Base-by-base conservation (phyloP, 2,888 invertebrate species). In the Aquatica leii region DNA sequence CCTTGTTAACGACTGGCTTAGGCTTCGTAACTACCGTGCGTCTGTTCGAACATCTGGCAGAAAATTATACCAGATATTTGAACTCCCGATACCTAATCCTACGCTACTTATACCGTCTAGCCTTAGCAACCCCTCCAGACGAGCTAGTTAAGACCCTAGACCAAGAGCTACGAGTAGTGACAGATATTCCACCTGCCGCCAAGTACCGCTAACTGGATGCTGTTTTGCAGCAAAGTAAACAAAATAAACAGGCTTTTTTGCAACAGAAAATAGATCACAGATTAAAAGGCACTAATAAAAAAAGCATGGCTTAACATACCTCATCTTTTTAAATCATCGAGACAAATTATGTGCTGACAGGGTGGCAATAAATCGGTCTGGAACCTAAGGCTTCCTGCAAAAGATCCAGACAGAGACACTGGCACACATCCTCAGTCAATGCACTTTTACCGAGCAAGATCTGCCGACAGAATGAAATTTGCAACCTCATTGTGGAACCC, bases 121-220 rank as follows among this genome's bases (percentile, higher is more conserved):
- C 6, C 4, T 4, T 24, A 24, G 24, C 24, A 24, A 24, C 24
- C 6, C 24, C 24, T 4, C 24, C 24, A 24, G 24, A 4, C 24
- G 24, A 6, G 6, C 24, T 24, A 6, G 4, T 24, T 2, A 2
- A 6, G 24, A 2, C 2, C 4, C 6, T 24, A 24, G 24, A 24
- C 24, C 24, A 24, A 24, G 24, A 24, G 43, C 43, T 43, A 43
- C 43, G 43, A 15, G 43, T 51, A 35, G 35, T 51, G 15, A 14
- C 9, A 31, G 14, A 51, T 51, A 34, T 35, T 14, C 31, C 34
- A 21, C n/a, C 11, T 21, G 12, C 14, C 49, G 12, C 49, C 17
- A 24, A 6, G 20, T 14, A 49, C 49, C 31, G 31, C 51, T 11
- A 51, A 49, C 12, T 18, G 49, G 3, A 11, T 49, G 21, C 49